Conservation (phyloP, 2,888 invertebrate species). For the Drosophila kanekoi region DNA sequence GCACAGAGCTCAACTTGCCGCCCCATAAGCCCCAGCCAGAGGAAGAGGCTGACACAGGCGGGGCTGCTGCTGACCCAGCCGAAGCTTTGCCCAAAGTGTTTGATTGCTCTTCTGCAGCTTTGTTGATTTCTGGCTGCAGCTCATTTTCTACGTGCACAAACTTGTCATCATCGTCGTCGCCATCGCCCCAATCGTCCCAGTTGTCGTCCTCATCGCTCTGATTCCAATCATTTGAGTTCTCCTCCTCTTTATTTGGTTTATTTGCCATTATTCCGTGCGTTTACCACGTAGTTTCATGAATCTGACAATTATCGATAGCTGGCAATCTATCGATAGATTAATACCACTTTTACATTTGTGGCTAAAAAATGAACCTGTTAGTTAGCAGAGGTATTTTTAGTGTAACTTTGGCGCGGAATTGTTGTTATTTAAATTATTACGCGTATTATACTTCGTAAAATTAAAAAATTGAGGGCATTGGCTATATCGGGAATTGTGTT, state of each 20-base stretch:
- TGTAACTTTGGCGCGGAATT: slow-evolving; percentile 7
- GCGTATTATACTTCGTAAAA: too few species aligned
- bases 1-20: slow-evolving; percentile 89
- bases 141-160: slow-evolving; percentile 60
- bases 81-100: slow-evolving; percentile 1
- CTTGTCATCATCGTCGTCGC: slow-evolving; percentile 75
- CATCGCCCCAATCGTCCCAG: slow-evolving; percentile 83
- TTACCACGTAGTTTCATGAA: slow-evolving; percentile 50
- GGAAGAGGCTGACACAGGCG: slow-evolving; percentile 8
- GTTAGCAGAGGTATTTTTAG: background rate
- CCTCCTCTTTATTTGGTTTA: slow-evolving; percentile 44
- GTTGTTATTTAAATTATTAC: too few species aligned
- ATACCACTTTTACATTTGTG: slow-evolving; percentile 4
- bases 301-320: slow-evolving; percentile 23
- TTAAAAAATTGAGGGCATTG: too few species aligned
- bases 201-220: slow-evolving; percentile 78
- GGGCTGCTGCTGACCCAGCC: slow-evolving; percentile 3
- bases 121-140: slow-evolving; percentile 28
- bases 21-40: slow-evolving; percentile 87
- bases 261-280: slow-evolving; percentile 54
- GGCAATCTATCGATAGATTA: slow-evolving; percentile 12
- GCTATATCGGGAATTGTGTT: too few species aligned
- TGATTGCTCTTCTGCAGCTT: slow-evolving; percentile 13
- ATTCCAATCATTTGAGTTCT: slow-evolving; percentile 65
- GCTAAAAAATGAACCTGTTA: slow-evolving; percentile 21